Conservation (phyloP, 23 tunicate species). For the Ciona savignyi region DNA sequence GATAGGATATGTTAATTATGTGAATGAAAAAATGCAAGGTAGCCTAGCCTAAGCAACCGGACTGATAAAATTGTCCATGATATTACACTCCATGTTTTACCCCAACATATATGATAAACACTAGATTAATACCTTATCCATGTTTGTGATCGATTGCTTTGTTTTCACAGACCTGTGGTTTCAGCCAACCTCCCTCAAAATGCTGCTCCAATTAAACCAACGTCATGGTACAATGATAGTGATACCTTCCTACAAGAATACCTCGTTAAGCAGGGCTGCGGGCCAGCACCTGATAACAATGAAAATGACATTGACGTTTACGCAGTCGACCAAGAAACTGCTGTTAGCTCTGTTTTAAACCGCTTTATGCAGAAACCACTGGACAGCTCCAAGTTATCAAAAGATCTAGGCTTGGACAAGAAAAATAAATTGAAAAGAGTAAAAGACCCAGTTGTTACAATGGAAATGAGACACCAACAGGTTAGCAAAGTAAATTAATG, state of each 20-base stretch:
- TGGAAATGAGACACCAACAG: slow-evolving; percentile 19
- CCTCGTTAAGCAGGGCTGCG: neutral
- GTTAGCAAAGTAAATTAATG: too few species aligned
- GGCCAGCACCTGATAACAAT: neutral
- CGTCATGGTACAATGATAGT: neutral
- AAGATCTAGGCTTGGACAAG: neutral
- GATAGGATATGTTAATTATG: too few species aligned
- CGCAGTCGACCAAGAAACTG: neutral
- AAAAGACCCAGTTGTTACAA: slow-evolving; percentile 5
- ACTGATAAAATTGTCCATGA: too few species aligned
- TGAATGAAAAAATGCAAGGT: too few species aligned
- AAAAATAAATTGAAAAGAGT: neutral
- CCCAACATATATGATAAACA: too few species aligned
- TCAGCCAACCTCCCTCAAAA: too few species aligned
- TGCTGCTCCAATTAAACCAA: neutral
- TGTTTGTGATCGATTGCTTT: too few species aligned
- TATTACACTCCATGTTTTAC: too few species aligned
- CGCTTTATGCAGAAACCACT: neutral
- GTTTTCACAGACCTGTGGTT: too few species aligned
- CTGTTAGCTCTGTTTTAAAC: neutral
- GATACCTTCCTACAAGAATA: neutral
- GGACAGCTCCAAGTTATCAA: neutral
- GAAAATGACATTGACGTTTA: neutral
- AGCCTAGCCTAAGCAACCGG: too few species aligned
- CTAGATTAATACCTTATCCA: too few species aligned